Evolutionary conservation across 2,797 vertebrate species (phyloP), one percentile per base, ranked within the genome.

Genomic region (Acanthurus lineatus): DNA sequence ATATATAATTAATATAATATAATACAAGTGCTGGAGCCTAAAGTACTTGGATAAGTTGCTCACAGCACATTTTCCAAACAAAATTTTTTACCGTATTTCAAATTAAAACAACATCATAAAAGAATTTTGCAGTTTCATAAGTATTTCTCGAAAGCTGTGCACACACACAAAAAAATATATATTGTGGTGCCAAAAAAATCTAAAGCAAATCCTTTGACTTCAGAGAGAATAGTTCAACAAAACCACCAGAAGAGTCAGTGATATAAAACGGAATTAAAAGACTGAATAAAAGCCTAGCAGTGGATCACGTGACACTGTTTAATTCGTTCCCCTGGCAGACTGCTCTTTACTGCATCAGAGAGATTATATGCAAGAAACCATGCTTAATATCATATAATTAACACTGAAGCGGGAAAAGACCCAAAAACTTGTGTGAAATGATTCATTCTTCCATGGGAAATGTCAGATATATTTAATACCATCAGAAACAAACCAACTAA

Each of bases 311-410:
- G 93, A 92, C 3, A 0, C 56, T 44, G 76, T 90, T 93, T 93
- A 92, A 92, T 91, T 91, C 77, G 77, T 70, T 89, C 82, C 85
- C 70, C 88, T 93, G 91, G 91, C 91, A 94, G 81, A 60, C 90
- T 80, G 72, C 60, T 85, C 86, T 83, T 67, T 61, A 89, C 82
- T 83, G 88, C 73, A 86, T 91, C 81, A 88, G 87, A 90, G 92
- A 95, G 94, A 95, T 95, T 95, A 95, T 90, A 93, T 85, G 92
- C 90, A 93, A 87, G 89, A 94, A 92, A 81, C 88, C 93, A 92
- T 94, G 91, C 81, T 91, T 94, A 94, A 94, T 94, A 90, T 94
- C 89, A 92, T 86, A 91, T 93, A 93, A 95, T 95, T 94, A 94
- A 94, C 90, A 87, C 86, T 71, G 89, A 84, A 71, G 73, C 67